Evolutionary conservation across 2,888 invertebrate genomes (phyloP).

Genomic region (Aproaerema taeniolella): DNA sequence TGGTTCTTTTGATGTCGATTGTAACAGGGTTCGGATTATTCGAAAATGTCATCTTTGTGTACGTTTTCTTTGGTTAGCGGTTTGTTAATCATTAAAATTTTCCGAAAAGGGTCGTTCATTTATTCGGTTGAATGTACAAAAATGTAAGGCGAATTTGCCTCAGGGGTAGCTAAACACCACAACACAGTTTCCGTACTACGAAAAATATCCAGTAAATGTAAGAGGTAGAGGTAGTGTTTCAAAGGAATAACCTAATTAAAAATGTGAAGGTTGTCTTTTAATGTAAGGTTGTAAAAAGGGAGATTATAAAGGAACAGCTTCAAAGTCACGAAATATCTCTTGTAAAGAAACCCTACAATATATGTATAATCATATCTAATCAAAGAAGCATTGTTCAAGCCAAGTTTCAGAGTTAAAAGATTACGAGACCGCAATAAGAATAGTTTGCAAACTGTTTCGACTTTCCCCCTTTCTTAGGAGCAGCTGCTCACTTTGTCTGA

Average conservation of each 20-base stretch:
- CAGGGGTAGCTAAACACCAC: slow-evolving; percentile 7
- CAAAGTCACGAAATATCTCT: no score
- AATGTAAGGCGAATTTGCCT: slow-evolving; percentile 5
- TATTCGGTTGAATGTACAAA: slow-evolving; percentile 4
- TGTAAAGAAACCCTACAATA: no score
- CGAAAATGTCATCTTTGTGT: slow-evolving; percentile 44
- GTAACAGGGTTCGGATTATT: slow-evolving; percentile 53
- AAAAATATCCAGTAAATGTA: slow-evolving; percentile 8
- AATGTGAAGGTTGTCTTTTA: slow-evolving; percentile 4
- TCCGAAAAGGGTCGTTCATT: slow-evolving; percentile 16
- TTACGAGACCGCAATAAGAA: slow-evolving; percentile 19
- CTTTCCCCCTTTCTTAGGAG: slow-evolving; percentile 45
- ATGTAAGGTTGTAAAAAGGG: neutral
- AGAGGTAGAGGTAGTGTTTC: slow-evolving; percentile 8
- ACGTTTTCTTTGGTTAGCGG: slow-evolving; percentile 35
- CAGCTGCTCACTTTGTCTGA: slow-evolving; percentile 58
- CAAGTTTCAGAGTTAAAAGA: slow-evolving; percentile 13
- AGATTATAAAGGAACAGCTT: no score
- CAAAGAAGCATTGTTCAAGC: slow-evolving; percentile 3
- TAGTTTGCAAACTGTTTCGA: slow-evolving; percentile 33
- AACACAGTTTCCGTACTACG: slow-evolving; percentile 8
- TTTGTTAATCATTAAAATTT: slow-evolving; percentile 26
- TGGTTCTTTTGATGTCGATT: slow-evolving; percentile 66
- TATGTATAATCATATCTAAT: no score
- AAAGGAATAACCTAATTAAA: slow-evolving; percentile 9